These are phyloP conservation scores for Abrostola triplasia DNA, from an alignment of 2,888 invertebrate genomes.

Conservation along the genomic window DNA sequence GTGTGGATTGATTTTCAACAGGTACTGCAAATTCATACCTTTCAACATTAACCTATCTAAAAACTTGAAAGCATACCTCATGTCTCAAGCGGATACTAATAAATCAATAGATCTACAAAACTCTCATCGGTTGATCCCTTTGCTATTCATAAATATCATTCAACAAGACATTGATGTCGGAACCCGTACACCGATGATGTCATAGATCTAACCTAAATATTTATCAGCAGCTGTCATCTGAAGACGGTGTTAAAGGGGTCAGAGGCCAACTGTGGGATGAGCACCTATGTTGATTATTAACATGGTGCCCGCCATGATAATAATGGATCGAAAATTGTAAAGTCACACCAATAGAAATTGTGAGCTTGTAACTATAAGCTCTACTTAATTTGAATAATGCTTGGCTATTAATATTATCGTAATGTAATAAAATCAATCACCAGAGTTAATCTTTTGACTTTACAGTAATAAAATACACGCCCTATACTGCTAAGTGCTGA, in stretches of 20 bases:
- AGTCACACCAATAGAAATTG: no score
- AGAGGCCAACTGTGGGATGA: slow-evolving; percentile 27
- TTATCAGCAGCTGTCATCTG: slow-evolving; percentile 16
- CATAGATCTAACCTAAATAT: slow-evolving; percentile 31
- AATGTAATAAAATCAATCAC: no score
- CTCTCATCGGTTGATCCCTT: slow-evolving; percentile 19
- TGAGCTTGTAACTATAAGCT: no score
- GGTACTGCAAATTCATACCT: neutral
- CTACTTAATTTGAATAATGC: no score
- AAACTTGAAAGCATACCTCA: slow-evolving; percentile 19
- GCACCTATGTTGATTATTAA: neutral
- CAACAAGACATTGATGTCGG: slow-evolving; percentile 15
- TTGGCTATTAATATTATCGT: no score
- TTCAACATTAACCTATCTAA: slow-evolving; percentile 25
- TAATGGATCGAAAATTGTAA: no score
- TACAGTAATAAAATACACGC: no score
- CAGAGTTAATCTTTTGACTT: no score
- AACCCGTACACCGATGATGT: slow-evolving; percentile 28
- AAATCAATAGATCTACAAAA: slow-evolving; percentile 18
- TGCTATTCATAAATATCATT: slow-evolving; percentile 23
- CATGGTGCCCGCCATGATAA: neutral
- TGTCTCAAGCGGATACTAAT: slow-evolving; percentile 15
- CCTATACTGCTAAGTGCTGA: no score
- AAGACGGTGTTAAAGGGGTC: slow-evolving; percentile 6
- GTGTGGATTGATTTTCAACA: neutral